Base-by-base conservation (phyloP, 1,140 invertebrate species). In the Argopecten irradians region DNA sequence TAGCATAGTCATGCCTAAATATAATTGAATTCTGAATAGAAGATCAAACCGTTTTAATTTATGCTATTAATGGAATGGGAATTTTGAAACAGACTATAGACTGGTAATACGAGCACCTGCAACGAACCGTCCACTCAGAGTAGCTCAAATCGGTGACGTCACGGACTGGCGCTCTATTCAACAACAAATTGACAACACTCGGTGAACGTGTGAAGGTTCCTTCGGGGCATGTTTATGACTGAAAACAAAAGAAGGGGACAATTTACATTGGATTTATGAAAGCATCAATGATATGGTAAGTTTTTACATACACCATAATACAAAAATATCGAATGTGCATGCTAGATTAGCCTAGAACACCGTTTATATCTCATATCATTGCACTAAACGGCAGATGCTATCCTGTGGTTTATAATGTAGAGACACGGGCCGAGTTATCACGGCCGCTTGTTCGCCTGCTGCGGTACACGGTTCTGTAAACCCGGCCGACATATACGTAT, bases 131-230 rank as follows among this genome's bases (percentile, higher is more conserved):
- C 55, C 55, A 71, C 55, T 71, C 55, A 71, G 55, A 71, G 55
- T 71, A 71, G 55, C n/a, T 71, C 55, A 71, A 71, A 71, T 71
- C 22, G 55, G 55, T 71, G 55, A 71, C 55, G 55, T 71, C 55
- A 71, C 55, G 22, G 55, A 5, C 55, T 71, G 55, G 55, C 55
- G 55, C 55, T 71, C 55, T 71, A 71, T 71, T 71, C 55, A 71
- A 71, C 55, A 71, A 71, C 55, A 71, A 71, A 71, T 71, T 71
- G 55, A 71, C 55, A 71, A 71, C 55, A 71, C 55, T 71, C 55
- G 55, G n/a, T n/a, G 55, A 71, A 71, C 55, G 55, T 71, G 55
- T 71, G 55, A 71, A 71, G 55, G 55, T 71, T 28, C 55, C 55
- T 71, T 71, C 55, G 22, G 55, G 55, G 55, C 55, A 71, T 71